Percentiles rank a stretch among this genome's conserved stretches.
These are phyloP conservation scores for Tapirus terrestris DNA, from an alignment of 2,113 vertebrate species.

Conservation along the genomic window DNA sequence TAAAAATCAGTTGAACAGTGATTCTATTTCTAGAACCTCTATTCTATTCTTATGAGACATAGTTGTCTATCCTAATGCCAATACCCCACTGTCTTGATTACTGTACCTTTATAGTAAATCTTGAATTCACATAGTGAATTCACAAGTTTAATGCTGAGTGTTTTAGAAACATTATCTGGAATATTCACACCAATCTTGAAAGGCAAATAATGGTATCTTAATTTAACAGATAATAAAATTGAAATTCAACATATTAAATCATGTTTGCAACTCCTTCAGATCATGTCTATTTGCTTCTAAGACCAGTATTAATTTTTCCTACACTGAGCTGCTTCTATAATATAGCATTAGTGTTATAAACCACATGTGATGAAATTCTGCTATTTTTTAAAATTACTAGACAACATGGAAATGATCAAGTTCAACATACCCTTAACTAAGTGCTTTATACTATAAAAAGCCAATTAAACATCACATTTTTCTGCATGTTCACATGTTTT, in stretches of 20 bases:
- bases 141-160: no score
- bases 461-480: background rate
- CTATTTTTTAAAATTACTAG: slow-evolving; percentile 34
- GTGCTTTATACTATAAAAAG: background rate
- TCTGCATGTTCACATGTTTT: background rate
- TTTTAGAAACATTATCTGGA: background rate
- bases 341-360: background rate
- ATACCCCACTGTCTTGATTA: background rate
- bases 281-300: background rate
- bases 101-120: background rate
- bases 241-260: background rate
- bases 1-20: background rate
- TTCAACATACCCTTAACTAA: background rate
- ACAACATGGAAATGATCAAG: background rate
- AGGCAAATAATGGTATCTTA: background rate
- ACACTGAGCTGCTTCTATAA: background rate
- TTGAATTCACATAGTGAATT: background rate
- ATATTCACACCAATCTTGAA: background rate
- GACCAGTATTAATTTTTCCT: background rate
- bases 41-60: background rate
- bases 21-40: background rate
- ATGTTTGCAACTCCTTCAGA: background rate
- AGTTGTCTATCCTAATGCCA: background rate
- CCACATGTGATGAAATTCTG: background rate
- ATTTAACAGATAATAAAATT: background rate